Base-by-base conservation (phyloP, 2,888 invertebrate genomes). In the Conops quadrifasciatus region DNA sequence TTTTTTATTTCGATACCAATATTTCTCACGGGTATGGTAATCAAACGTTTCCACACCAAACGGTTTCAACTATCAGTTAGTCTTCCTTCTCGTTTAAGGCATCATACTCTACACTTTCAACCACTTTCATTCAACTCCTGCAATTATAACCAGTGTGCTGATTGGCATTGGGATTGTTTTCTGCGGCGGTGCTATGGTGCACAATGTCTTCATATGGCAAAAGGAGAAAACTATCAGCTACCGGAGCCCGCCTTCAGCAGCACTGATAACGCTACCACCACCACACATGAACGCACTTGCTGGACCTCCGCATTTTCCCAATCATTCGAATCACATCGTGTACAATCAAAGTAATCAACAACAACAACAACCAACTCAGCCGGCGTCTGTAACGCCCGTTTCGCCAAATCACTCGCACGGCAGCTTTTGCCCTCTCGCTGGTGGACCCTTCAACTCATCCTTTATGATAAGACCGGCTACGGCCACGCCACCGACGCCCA, bases 1-100 rank as follows among this genome's bases (percentile, higher is more conserved):
- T 96, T 96, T 87, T 96, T 96, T 84, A 92, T 96, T 82, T 96
- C 96, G 71, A 95, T 97, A 88, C 96, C 96, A 77, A 93, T 95
- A 77, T 96, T 96, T 87, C 89, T 96, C 84, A 94, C 96, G 86
- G 94, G 96, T 95, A 87, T 36, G 36, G 9, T 36, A 87, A 87
- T 63, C 11, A 13, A 64, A n/a, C 13, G 13, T 36, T 36, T 47
- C n/a, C n/a, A n/a, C n/a, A n/a, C n/a, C n/a, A n/a, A n/a, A n/a
- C n/a, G n/a, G n/a, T n/a, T n/a, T 36, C 5, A 49, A n/a, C 2
- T 7, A 13, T 30, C 26, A 43, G 3, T 13, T 21, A 21, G 36
- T 68, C 59, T 49, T 63, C 43, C 15, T 24, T 49, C 26, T 28
- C 2, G 15, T n/a, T 89, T 63, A 89, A 95, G 96, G 95, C 77